Conservation (phyloP, 2,888 invertebrate species). For the Epinotia demarniana region DNA sequence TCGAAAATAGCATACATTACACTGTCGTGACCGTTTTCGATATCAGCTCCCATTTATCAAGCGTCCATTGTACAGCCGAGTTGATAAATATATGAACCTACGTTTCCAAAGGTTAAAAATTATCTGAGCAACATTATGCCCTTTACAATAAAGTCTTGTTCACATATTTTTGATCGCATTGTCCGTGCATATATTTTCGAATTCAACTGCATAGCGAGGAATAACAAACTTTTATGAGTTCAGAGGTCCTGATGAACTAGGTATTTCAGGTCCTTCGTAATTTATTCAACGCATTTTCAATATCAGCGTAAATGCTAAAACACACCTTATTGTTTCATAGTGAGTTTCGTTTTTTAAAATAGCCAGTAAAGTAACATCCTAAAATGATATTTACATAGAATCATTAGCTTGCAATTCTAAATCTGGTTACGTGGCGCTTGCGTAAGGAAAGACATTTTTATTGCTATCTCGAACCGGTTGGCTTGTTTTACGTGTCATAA, state of each 20-base stretch:
- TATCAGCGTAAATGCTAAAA: neutral
- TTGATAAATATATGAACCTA: too few species aligned
- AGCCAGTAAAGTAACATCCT: slow-evolving; percentile 1
- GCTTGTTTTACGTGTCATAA: slow-evolving; percentile 57
- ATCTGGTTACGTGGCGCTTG: slow-evolving; percentile 48
- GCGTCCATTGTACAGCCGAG: too few species aligned
- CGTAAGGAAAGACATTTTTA: slow-evolving; percentile 52
- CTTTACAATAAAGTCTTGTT: too few species aligned
- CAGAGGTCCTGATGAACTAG: neutral
- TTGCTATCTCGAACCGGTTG: slow-evolving; percentile 60
- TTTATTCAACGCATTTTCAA: neutral
- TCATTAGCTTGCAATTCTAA: slow-evolving; percentile 41
- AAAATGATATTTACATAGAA: slow-evolving; percentile 32
- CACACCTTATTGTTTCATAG: neutral
- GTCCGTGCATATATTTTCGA: too few species aligned
- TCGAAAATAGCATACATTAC: too few species aligned
- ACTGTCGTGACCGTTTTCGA: too few species aligned
- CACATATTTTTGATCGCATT: too few species aligned
- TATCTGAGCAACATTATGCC: too few species aligned
- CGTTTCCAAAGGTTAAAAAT: too few species aligned
- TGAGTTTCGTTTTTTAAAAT: neutral
- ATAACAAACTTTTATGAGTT: neutral
- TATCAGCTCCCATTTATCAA: too few species aligned
- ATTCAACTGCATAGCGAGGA: too few species aligned
- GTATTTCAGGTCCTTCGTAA: neutral